These are phyloP conservation scores for Galleria mellonella DNA, from an alignment of 1,140 invertebrate genomes.

Conservation along the genomic window DNA sequence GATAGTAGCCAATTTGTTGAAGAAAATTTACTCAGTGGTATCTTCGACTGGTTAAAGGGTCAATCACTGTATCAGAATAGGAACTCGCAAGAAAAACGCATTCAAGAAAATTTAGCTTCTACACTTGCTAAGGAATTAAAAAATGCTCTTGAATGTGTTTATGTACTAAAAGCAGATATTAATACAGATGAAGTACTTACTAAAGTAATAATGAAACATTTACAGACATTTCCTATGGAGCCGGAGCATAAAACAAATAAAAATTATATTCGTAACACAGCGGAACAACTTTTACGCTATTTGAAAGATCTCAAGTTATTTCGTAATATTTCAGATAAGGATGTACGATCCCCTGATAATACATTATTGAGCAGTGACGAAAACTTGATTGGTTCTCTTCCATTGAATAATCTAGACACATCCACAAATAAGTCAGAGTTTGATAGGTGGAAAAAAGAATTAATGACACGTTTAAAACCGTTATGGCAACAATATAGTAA, in stretches of 20 bases:
- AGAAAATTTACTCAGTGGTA: neutral
- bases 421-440: neutral
- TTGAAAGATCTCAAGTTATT: neutral
- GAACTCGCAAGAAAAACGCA: neutral
- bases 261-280: neutral
- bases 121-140: neutral
- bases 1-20: slow-evolving; percentile 1
- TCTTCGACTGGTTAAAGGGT: neutral
- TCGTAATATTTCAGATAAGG: neutral
- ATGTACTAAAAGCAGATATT: neutral
- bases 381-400: neutral
- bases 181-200: neutral
- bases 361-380: neutral
- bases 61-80: neutral
- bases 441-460: neutral
- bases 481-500: neutral
- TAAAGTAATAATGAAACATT: neutral
- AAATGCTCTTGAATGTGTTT: neutral
- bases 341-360: neutral
- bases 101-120: neutral
- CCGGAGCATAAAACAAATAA: neutral
- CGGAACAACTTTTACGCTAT: neutral
- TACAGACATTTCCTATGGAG: slow-evolving; percentile 1
- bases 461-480: neutral
- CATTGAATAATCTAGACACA: neutral